Conservation (phyloP, 2,888 invertebrate genomes). For the Drosophila sordidapex region DNA sequence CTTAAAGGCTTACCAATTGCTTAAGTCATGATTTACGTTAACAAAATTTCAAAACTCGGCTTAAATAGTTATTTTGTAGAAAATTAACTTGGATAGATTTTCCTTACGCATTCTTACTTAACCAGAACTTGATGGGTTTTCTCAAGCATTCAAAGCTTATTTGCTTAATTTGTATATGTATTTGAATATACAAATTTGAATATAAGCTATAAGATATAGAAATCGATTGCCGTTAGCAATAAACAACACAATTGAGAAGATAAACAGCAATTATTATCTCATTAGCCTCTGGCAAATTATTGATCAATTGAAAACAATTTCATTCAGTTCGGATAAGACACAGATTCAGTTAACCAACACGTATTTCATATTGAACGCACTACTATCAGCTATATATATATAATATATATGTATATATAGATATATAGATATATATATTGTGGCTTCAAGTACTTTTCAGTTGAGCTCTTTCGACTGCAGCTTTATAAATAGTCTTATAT, state of each 20-base stretch:
- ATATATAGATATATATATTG: background rate
- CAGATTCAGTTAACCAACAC: background rate
- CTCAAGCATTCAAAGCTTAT: background rate
- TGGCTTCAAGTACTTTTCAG: background rate
- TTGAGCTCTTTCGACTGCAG: background rate
- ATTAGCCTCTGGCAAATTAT: background rate
- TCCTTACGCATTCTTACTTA: background rate
- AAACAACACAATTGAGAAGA: background rate
- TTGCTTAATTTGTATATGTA: background rate
- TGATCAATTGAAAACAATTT: background rate
- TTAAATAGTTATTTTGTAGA: background rate
- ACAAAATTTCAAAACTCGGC: background rate
- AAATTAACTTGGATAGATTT: background rate
- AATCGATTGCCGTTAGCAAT: background rate
- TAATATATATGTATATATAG: background rate
- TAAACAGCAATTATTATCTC: background rate
- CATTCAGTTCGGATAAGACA: background rate
- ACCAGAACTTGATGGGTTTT: background rate
- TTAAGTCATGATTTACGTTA: background rate
- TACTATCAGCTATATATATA: background rate
- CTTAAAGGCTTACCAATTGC: background rate
- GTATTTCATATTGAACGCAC: too few relatives aligned
- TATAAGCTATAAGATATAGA: background rate
- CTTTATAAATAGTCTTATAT: background rate
- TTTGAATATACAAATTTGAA: background rate